Evolutionary conservation across 2,797 vertebrate species (phyloP).

Genomic region (Novumbra hubbsi): DNA sequence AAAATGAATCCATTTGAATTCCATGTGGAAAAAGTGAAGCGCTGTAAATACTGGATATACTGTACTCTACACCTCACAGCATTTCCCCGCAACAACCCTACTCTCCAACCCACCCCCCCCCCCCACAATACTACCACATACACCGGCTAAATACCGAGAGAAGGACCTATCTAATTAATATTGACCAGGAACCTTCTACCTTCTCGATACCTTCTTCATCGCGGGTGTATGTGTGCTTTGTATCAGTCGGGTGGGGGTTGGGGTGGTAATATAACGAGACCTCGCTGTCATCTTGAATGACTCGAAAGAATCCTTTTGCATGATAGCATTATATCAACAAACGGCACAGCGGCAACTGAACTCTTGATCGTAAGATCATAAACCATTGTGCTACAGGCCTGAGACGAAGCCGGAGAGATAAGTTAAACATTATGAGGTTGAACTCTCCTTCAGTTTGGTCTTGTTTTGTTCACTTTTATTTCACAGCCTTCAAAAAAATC

Average conservation of each 20-base stretch:
- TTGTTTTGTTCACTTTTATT: not conserved
- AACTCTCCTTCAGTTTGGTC: not conserved
- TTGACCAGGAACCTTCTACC: not conserved
- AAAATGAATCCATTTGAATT: no score
- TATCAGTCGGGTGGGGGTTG: not conserved
- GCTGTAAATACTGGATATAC: no score
- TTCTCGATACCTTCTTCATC: not conserved
- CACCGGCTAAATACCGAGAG: no score
- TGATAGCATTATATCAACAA: constrained; percentile 33
- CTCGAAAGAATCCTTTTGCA: constrained; percentile 12
- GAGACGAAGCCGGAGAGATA: no score
- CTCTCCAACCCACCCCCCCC: no score
- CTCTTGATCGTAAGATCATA: constrained; percentile 42
- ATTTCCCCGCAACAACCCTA: no score
- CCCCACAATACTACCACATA: no score
- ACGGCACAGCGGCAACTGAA: constrained; percentile 34
- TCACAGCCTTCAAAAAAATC: constrained; percentile 31
- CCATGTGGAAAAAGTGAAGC: no score
- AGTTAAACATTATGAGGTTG: no score
- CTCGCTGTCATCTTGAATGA: constrained; percentile 19
- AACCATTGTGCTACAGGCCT: constrained; percentile 7
- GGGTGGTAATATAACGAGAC: constrained; percentile 14
- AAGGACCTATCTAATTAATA: not conserved
- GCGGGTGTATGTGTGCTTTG: not conserved
- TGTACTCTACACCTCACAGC: not conserved